Evolutionary conservation across 2,113 vertebrate genomes (phyloP), one percentile per base, ranked within the genome.

Genomic region (Ranitomeya imitator): DNA sequence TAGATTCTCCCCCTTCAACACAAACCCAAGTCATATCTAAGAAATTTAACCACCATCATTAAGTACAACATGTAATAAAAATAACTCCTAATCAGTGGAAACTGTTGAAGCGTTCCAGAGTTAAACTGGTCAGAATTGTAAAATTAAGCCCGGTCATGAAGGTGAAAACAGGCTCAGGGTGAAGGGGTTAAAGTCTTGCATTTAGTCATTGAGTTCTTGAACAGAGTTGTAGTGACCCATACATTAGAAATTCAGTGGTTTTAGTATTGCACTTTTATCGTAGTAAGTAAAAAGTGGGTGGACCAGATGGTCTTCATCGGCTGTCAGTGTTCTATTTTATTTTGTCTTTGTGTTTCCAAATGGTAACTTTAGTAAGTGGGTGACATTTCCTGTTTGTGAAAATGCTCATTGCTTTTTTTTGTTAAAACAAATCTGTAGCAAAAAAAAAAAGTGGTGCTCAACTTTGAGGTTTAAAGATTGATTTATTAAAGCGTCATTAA

Each of bases 311-410:
- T 74, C 37, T 74, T 45, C 45, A 18, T 74, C 2, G 11, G 9
- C 71, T 45, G 37, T 74, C 71, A 74, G 71, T 74, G 4, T 6
- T 45, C 16, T 74, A 13, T 74, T 74, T 74, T 74, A 31, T 18
- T 6, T 37, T 3, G 37, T 73, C 26, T 74, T 15, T 18, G 16
- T 19, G 31, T 45, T 74, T 74, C 71, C 71, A 74, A 45, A 74
- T 74, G 37, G 69, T 37, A 37, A 37, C 26, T 37, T 37, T 31
- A 26, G 23, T 71, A 71, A 31, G 69, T 71, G 69, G 63, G 71
- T 74, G 71, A 74, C 31, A 74, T 74, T 74, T 74, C 71, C 71
- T 74, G 71, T 51, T 51, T 74, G 31, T 19, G 31, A 74, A 45
- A 74, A 74, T 74, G 31, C 71, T 15, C 19, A 18, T 45, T 45